Percentiles rank a stretch among this genome's conserved stretches.
Evolutionary conservation across 2,113 vertebrate species (phyloP).

Genomic region (Pseudorectes ferrugineus): DNA sequence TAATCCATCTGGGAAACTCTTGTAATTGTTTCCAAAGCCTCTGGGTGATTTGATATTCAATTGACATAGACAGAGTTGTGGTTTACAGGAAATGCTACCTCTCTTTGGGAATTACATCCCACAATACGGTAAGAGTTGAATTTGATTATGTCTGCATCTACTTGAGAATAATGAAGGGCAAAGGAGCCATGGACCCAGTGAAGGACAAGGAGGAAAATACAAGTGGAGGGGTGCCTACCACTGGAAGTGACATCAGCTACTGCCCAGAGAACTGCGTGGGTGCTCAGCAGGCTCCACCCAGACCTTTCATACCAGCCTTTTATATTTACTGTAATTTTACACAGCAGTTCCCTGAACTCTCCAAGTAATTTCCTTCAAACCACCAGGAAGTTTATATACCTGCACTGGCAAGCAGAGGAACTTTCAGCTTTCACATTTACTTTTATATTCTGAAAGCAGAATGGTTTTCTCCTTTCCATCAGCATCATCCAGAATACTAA

Average conservation of each 20-base stretch:
- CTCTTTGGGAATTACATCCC: background rate
- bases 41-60: background rate
- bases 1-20: background rate
- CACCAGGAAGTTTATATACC: background rate
- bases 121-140: background rate
- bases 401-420: background rate
- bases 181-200: background rate
- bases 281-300: background rate
- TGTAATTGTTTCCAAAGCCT: background rate
- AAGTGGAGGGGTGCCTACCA: background rate
- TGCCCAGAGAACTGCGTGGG: background rate
- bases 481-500: background rate
- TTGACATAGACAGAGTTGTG: background rate
- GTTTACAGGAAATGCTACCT: background rate
- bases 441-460: background rate
- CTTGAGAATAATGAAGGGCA: background rate
- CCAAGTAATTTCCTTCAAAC: background rate
- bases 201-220: background rate
- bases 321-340: background rate
- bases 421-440: background rate
- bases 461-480: background rate
- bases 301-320: background rate
- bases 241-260: background rate
- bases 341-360: background rate
- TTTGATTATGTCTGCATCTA: background rate